Conservation (phyloP, 1,140 invertebrate species). For the Pseudomyrmex flavicornis region DNA sequence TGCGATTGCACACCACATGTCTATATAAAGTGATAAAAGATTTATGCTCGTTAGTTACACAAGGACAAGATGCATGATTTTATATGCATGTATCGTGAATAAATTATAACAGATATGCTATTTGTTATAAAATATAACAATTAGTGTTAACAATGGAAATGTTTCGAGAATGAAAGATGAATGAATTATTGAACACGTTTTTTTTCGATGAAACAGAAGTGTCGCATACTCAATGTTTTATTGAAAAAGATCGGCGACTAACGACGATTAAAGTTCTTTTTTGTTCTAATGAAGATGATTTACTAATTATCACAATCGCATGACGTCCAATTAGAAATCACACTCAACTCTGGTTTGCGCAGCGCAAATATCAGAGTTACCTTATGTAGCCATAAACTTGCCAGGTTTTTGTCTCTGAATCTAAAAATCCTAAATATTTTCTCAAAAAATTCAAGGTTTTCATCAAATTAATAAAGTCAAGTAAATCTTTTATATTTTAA, state of each 20-base stretch:
- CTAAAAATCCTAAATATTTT: not conserved
- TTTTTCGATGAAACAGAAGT: conserved; percentile 41
- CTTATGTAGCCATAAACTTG: conserved; percentile 47
- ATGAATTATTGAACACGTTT: conserved; percentile 19
- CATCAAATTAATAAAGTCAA: not conserved
- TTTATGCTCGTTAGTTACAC: conserved; percentile 20
- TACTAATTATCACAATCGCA: conserved; percentile 3
- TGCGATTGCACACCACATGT: conserved; percentile 17
- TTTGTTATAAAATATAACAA: not conserved
- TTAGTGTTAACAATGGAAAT: conserved; percentile 61
- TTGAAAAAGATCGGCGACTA: conserved; percentile 40
- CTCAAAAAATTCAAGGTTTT: not conserved
- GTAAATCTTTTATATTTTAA: not conserved
- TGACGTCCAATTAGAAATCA: conserved; percentile 58
- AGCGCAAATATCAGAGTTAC: too few species aligned
- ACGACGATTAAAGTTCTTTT: conserved; percentile 45
- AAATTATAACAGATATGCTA: conserved; percentile 14
- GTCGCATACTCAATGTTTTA: conserved; percentile 13
- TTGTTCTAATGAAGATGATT: conserved; percentile 43
- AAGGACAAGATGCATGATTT: conserved; percentile 14
- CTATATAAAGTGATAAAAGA: not conserved
- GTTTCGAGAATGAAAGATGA: conserved; percentile 40
- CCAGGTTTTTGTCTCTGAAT: conserved; percentile 35
- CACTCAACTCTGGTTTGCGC: conserved; percentile 28
- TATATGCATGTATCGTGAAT: conserved; percentile 56